A percentile compares a stretch with the other conserved stretches of the same genome.
phyloP scores from a whole-genome alignment of 1,140 invertebrate genomes.

The Elysia chlorotica region DNA sequence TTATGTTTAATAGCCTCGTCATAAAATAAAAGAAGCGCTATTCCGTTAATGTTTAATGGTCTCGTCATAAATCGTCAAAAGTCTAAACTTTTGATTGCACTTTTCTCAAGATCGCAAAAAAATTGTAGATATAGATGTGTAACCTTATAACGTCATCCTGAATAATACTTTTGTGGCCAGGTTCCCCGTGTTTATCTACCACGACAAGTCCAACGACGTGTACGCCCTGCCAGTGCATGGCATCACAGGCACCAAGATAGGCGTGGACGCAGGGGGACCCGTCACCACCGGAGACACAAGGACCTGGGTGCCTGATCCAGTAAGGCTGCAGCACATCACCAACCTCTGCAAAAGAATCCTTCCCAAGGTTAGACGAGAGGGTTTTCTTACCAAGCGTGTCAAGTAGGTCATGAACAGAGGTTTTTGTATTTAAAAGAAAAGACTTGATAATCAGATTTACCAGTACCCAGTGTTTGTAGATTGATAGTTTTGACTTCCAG shows the following conservation, averaged over 20 bases:
- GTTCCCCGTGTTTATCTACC: constrained; percentile 54
- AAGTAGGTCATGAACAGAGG: neutral
- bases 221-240: constrained; percentile 53
- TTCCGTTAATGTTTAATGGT: too few relatives aligned
- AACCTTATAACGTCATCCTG: too few relatives aligned
- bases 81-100: too few relatives aligned
- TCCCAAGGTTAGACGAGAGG: constrained; percentile 31
- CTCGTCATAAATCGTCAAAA: too few relatives aligned
- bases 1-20: too few relatives aligned
- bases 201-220: constrained; percentile 39
- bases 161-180: constrained; percentile 25
- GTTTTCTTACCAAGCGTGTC: neutral
- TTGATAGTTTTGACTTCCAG: too few relatives aligned
- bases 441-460: too few relatives aligned
- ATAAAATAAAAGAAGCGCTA: too few relatives aligned
- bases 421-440: too few relatives aligned
- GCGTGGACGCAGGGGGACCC: constrained; percentile 43
- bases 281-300: constrained; percentile 39
- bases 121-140: too few relatives aligned
- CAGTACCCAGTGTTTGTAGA: too few relatives aligned
- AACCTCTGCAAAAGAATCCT: constrained; percentile 24
- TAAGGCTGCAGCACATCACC: constrained; percentile 32
- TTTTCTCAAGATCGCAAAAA: too few relatives aligned
- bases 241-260: constrained; percentile 52
- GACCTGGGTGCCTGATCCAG: constrained; percentile 38